A percentile compares a stretch with the other conserved stretches of the same genome.
These are phyloP conservation scores for Mormyrops boulengeri DNA, from an alignment of 2,797 vertebrate species.

Conservation along the genomic window DNA sequence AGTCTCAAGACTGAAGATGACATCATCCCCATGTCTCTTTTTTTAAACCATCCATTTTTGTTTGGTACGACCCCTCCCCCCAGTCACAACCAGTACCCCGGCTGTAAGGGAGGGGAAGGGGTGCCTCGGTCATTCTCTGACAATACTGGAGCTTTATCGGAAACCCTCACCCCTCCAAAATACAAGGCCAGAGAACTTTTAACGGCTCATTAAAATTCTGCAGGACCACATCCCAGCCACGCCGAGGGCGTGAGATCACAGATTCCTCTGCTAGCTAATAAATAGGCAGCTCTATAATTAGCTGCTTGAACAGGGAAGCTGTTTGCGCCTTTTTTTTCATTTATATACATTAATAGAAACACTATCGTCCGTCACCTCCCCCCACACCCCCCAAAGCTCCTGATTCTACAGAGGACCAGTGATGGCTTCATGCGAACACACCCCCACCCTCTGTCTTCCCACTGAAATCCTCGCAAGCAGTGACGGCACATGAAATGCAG, in stretches of 20 bases:
- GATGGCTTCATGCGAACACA: background rate
- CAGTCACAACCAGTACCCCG: background rate
- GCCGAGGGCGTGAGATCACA: conserved; percentile 35
- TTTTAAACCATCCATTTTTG: background rate
- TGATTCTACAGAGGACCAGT: background rate
- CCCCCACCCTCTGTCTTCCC: conserved; percentile 30
- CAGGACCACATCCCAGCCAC: background rate
- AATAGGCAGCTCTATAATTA: conserved; percentile 54
- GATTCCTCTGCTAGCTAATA: conserved; percentile 53
- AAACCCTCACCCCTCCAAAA: conserved; percentile 14
- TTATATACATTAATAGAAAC: conserved; percentile 24
- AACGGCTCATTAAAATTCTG: conserved; percentile 43
- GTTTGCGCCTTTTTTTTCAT: conserved; percentile 49
- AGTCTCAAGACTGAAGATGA: background rate
- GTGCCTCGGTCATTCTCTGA: background rate
- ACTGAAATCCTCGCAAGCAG: conserved; percentile 41
- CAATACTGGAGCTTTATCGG: background rate
- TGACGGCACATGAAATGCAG: conserved; percentile 51
- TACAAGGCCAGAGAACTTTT: conserved; percentile 12
- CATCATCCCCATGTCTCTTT: background rate
- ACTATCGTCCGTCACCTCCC: background rate
- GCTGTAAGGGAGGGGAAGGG: background rate
- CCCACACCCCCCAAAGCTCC: background rate
- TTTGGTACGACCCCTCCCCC: background rate
- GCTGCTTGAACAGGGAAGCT: conserved; percentile 38